A percentile compares a stretch with the other conserved stretches of the same genome.
phyloP scores from a whole-genome alignment of 2,888 invertebrate species.

The Macrosiphum euphorbiae region DNA sequence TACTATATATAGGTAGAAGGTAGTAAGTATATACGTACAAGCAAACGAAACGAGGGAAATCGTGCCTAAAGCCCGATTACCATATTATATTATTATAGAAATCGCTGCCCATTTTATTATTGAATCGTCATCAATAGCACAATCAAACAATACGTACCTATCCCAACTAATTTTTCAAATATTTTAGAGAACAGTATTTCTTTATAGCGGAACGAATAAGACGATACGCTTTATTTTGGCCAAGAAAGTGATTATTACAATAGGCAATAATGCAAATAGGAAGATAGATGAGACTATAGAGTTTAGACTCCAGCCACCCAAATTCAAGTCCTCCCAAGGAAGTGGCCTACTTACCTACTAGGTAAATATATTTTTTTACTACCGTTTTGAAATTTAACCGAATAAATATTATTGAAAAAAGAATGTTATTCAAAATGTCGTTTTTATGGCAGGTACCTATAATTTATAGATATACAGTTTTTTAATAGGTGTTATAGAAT shows the following conservation, averaged over 20 bases:
- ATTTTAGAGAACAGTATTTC: neutral
- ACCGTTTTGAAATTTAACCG: neutral
- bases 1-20: too few relatives aligned
- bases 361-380: too few relatives aligned
- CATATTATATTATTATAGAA: neutral
- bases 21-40: too few relatives aligned
- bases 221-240: neutral
- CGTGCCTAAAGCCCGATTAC: neutral
- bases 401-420: neutral
- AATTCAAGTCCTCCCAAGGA: too few relatives aligned
- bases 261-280: neutral
- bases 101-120: neutral
- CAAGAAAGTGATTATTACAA: neutral
- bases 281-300: neutral
- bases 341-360: too few relatives aligned
- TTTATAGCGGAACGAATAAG: neutral
- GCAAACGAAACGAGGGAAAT: neutral
- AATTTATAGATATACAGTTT: neutral
- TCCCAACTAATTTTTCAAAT: neutral
- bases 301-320: too few relatives aligned
- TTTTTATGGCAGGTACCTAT: neutral
- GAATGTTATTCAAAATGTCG: neutral
- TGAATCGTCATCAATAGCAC: neutral
- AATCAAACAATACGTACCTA: neutral
- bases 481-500: neutral